Conservation (phyloP, 1,140 invertebrate species). For the Archivesica marissinica region DNA sequence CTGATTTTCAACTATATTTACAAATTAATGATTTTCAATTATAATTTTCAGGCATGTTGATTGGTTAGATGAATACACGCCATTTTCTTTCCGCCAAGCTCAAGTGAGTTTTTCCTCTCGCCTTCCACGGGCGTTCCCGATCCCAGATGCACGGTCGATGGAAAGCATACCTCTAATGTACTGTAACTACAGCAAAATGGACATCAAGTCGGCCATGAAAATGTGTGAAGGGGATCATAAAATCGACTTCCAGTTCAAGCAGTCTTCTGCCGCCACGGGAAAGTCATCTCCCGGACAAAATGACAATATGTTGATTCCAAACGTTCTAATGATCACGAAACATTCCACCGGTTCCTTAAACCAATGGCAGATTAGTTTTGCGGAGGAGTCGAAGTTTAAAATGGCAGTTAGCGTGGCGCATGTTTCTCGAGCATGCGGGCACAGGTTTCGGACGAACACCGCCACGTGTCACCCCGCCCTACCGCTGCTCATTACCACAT, state of each 20-base stretch:
- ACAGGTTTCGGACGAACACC: constrained; percentile 96
- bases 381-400: constrained; percentile 97
- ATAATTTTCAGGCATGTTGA: constrained; percentile 91
- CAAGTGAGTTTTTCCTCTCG: constrained; percentile 99
- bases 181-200: constrained; percentile 88
- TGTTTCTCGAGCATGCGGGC: constrained; percentile 96
- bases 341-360: constrained; percentile 99
- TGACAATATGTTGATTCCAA: constrained; percentile 86
- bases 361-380: constrained; percentile 98
- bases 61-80: constrained; percentile 98
- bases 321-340: constrained; percentile 98
- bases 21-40: no score
- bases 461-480: constrained; percentile 98
- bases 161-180: constrained; percentile 96
- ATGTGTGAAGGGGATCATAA: constrained; percentile 71
- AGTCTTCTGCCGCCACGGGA: constrained; percentile 69
- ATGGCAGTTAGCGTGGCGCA: constrained; percentile 97
- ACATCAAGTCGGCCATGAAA: constrained; percentile 83
- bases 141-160: constrained; percentile 99
- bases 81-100: constrained; percentile 97
- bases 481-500: constrained; percentile 97
- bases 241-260: not conserved
- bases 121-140: constrained; percentile 97
- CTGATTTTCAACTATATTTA: no score
- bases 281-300: constrained; percentile 75